Conservation (phyloP, 2,113 vertebrate species). For the Globicephala melas region DNA sequence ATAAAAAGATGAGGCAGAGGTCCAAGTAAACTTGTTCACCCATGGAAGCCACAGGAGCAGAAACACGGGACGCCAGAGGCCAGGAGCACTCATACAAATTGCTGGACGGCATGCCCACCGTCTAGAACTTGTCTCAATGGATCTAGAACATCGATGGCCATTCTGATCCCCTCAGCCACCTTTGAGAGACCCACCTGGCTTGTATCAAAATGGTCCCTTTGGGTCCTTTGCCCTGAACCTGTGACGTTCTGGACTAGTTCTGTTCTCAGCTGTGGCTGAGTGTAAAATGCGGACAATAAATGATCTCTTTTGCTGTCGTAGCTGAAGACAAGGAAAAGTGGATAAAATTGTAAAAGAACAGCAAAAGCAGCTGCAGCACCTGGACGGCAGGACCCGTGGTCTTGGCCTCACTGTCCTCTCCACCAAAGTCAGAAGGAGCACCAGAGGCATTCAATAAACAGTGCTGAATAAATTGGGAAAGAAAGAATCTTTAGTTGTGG, state of each 20-base stretch:
- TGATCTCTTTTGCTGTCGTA: not conserved
- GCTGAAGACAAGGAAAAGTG: not conserved
- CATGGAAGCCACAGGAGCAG: not conserved
- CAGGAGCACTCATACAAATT: not conserved
- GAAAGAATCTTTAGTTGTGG: not conserved
- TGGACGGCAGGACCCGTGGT: rapidly evolving
- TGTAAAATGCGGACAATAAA: not conserved
- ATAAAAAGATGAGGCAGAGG: not conserved
- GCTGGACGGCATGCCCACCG: not conserved
- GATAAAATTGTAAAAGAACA: no score
- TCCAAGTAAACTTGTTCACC: not conserved
- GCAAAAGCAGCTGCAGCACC: rapidly evolving
- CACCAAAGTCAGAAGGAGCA: rapidly evolving
- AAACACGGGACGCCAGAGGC: not conserved
- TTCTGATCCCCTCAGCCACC: not conserved
- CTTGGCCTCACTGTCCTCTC: not conserved
- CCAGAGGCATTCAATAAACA: rapidly evolving
- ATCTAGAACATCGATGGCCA: not conserved
- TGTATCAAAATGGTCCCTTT: not conserved
- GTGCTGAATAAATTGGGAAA: not conserved
- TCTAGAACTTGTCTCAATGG: not conserved
- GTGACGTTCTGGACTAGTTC: not conserved
- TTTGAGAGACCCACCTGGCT: not conserved
- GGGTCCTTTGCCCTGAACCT: not conserved
- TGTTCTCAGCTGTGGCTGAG: not conserved